A percentile compares a stretch with the other conserved stretches of the same genome.
Conservation (phyloP, 1,140 invertebrate genomes). For the Apocrypta bakeri region DNA sequence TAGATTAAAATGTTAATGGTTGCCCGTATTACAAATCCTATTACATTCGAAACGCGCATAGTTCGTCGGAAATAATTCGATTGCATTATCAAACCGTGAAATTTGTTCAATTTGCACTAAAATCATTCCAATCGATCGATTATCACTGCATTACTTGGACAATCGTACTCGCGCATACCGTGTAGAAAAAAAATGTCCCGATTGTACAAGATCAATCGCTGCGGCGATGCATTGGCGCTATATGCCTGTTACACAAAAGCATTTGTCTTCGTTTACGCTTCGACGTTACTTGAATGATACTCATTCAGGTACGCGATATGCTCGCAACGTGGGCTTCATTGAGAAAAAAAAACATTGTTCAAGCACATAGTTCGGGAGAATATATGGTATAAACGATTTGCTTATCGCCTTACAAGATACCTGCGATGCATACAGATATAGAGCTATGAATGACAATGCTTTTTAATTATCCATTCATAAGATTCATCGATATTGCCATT, state of each 20-base stretch:
- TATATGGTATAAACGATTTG: background rate
- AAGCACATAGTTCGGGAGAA: background rate
- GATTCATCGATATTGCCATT: background rate
- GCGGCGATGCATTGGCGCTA: background rate
- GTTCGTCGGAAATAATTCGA: no score
- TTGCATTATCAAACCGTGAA: background rate
- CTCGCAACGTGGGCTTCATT: background rate
- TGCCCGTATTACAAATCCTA: no score
- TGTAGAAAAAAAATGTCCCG: background rate
- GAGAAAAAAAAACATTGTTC: background rate
- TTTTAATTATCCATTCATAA: background rate
- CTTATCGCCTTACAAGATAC: background rate
- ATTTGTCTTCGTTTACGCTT: constrained; percentile 12
- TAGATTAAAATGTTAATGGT: constrained; percentile 18
- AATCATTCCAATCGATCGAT: background rate
- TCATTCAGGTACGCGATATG: background rate
- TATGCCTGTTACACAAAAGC: background rate
- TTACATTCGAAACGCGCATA: no score
- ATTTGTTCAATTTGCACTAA: background rate
- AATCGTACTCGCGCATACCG: no score
- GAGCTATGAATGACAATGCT: background rate
- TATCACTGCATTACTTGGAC: background rate
- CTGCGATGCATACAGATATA: background rate
- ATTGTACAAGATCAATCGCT: background rate
- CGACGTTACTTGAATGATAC: background rate